These are phyloP conservation scores for Mellivora capensis DNA, from an alignment of 2,113 vertebrate species.

Conservation along the genomic window DNA sequence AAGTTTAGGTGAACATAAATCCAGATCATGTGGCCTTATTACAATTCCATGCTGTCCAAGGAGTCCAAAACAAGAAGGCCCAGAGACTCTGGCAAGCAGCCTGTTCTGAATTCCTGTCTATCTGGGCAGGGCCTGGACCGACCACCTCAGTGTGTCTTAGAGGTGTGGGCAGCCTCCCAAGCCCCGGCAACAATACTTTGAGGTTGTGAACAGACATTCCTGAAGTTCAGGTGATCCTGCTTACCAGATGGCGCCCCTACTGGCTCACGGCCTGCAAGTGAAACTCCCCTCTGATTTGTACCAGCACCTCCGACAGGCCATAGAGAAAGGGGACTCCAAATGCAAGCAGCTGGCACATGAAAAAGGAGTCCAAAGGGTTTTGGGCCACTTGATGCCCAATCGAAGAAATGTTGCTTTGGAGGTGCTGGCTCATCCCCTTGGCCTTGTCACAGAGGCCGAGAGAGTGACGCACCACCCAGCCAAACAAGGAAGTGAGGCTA, in stretches of 20 bases:
- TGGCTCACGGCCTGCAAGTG: constrained; percentile 78
- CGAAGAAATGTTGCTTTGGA: constrained; percentile 87
- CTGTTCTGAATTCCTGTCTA: constrained; percentile 55
- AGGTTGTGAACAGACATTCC: not conserved
- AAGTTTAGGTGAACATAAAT: constrained; percentile 68
- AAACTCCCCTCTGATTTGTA: constrained; percentile 88
- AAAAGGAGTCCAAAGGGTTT: constrained; percentile 92
- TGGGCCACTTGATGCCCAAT: constrained; percentile 90
- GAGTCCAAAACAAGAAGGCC: not conserved
- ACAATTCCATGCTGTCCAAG: not conserved
- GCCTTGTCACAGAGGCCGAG: constrained; percentile 83
- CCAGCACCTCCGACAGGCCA: constrained; percentile 86
- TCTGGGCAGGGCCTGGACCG: constrained; percentile 26
- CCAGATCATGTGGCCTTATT: constrained; percentile 1
- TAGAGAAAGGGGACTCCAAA: constrained; percentile 90
- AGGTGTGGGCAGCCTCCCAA: constrained; percentile 52
- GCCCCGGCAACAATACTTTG: constrained; percentile 18
- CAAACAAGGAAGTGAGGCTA: constrained; percentile 92
- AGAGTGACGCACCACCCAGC: constrained; percentile 83
- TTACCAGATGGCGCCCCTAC: constrained; percentile 16
- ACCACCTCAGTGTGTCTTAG: not conserved
- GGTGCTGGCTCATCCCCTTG: constrained; percentile 80
- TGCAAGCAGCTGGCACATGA: constrained; percentile 93
- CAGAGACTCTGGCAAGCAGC: not conserved
- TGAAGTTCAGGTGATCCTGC: not conserved